These are phyloP conservation scores for Sebastes jordani DNA, from an alignment of 2,797 vertebrate species.

Conservation along the genomic window DNA sequence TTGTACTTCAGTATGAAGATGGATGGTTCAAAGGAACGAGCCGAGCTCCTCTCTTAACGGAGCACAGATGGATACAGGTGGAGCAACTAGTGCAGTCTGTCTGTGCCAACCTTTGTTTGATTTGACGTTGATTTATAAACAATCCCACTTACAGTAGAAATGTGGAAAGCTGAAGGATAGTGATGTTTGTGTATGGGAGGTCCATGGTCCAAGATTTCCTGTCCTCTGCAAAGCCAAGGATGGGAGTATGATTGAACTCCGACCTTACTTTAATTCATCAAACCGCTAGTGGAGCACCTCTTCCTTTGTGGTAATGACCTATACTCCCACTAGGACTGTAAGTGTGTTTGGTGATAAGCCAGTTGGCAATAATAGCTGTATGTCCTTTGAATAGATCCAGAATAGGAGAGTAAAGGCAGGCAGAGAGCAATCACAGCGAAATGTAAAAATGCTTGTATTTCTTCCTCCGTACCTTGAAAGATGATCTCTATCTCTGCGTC, in stretches of 20 bases:
- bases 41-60: background rate
- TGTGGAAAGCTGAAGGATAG: conserved; percentile 1
- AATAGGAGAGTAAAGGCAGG: conserved; percentile 27
- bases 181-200: conserved; percentile 3
- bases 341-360: conserved; percentile 31
- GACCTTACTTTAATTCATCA: conserved; percentile 41
- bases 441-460: conserved; percentile 10
- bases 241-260: conserved; percentile 45
- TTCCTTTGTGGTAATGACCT: conserved; percentile 49
- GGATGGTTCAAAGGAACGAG: background rate
- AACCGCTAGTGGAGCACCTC: conserved; percentile 19
- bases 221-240: conserved; percentile 32
- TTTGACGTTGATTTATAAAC: conserved; percentile 23
- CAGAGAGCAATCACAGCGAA: background rate
- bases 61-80: conserved; percentile 4
- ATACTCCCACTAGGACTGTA: conserved; percentile 14
- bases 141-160: conserved; percentile 21
- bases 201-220: conserved; percentile 20
- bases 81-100: background rate
- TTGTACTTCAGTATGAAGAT: background rate
- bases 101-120: conserved; percentile 14
- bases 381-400: conserved; percentile 39
- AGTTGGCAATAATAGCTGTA: conserved; percentile 40
- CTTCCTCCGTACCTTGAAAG: conserved; percentile 26
- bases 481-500: conserved; percentile 44